A percentile compares a stretch with the other conserved stretches of the same genome.
These are phyloP conservation scores for Falco cherrug DNA, from an alignment of 2,797 vertebrate genomes.

Conservation along the genomic window DNA sequence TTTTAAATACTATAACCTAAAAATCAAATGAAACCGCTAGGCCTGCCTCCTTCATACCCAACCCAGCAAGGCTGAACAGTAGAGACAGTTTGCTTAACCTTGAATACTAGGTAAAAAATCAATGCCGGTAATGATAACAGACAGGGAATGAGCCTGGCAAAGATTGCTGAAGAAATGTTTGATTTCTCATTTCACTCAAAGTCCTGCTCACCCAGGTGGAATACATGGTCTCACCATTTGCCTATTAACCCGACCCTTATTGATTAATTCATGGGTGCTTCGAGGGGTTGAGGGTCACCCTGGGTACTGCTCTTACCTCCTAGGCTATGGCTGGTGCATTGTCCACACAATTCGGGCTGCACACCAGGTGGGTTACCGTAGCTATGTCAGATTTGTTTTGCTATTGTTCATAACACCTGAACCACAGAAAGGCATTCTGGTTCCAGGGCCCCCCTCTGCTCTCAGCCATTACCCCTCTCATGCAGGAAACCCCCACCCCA, in stretches of 20 bases:
- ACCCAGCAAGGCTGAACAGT: not conserved
- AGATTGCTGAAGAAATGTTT: conserved; percentile 27
- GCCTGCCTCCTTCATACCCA: not conserved
- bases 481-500: not conserved
- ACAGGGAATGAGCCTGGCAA: conserved; percentile 20
- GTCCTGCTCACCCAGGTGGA: conserved; percentile 29
- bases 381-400: not conserved
- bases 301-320: not conserved
- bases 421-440: not conserved
- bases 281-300: not conserved
- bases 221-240: not conserved
- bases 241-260: not conserved
- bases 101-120: not conserved
- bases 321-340: not conserved
- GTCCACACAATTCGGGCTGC: not conserved
- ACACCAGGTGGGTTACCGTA: not conserved
- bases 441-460: not conserved
- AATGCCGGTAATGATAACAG: not conserved
- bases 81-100: conserved; percentile 17
- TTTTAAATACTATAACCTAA: not conserved
- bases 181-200: conserved; percentile 18
- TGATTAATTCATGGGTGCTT: not conserved
- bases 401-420: not conserved
- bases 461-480: not conserved
- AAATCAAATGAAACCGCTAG: not conserved